These are phyloP conservation scores for Dugesia japonica DNA, from an alignment of 2,888 invertebrate species.

Conservation along the genomic window DNA sequence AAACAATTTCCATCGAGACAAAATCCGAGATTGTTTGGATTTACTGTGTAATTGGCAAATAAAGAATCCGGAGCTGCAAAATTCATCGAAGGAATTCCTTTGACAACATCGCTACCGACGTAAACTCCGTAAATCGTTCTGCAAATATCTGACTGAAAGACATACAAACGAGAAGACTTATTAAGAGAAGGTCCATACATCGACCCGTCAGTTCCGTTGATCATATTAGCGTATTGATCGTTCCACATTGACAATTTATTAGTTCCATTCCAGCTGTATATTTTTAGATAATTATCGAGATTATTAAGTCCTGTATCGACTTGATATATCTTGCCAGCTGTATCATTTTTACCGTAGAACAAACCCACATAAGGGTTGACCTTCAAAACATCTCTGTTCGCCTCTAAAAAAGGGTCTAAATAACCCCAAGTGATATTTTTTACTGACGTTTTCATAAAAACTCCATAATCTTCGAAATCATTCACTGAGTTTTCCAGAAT, in stretches of 20 bases:
- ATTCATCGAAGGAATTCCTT: conserved; percentile 22
- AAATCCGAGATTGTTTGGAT: conserved; percentile 39
- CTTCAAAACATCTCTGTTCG: not conserved
- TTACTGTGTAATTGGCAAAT: conserved; percentile 36
- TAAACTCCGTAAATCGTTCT: conserved; percentile 34
- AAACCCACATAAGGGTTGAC: not conserved
- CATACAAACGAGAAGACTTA: conserved; percentile 36
- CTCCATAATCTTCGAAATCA: not conserved
- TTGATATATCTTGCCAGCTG: not conserved
- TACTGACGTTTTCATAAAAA: conserved; percentile 22
- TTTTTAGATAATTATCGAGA: not conserved
- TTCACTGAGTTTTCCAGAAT: not conserved
- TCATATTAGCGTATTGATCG: conserved; percentile 37
- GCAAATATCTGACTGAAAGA: conserved; percentile 40
- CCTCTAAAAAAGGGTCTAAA: not conserved
- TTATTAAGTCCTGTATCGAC: not conserved
- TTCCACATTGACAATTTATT: conserved; percentile 37
- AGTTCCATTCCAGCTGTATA: conserved; percentile 17
- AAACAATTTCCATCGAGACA: conserved; percentile 39
- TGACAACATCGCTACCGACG: not conserved
- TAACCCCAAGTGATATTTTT: conserved; percentile 21
- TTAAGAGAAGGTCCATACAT: conserved; percentile 38
- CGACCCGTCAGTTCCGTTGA: conserved; percentile 40
- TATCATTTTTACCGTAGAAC: conserved; percentile 14
- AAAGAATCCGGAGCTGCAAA: conserved; percentile 37